Evolutionary conservation across 92 coral and sea anemone species (phyloP), one percentile per base, ranked within the genome.

Genomic region (Porites rus): DNA sequence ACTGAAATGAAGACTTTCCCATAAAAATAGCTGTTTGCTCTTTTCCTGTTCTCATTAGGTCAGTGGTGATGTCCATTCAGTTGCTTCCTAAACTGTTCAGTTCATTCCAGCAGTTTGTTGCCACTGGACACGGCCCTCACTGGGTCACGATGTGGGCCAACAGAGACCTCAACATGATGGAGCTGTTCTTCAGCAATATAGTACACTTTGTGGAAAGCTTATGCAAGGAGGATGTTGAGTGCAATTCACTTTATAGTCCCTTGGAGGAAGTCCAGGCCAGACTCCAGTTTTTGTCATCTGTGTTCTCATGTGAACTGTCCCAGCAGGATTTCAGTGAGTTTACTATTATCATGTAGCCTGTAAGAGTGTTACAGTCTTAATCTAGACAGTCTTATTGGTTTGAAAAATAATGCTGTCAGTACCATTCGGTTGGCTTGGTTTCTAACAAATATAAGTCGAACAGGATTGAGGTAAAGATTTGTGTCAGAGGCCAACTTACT

Each of bases 1-100:
- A 0, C 0, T 3, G 46, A 89, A 12, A 58, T 18, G 59, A 53
- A 52, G 21, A 11, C 6, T 8, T 10, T 28, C 0, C 11, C 10
- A 16, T 13, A 73, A 46, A 4, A 73, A 52, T 1, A 8, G n/a
- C 1, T 14, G 13, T 31, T 72, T 19, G 3, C 43, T 50, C 17
- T 74, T 74, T 62, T 11, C 2, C 70, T 31, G 31, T 90, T 64
- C 69, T 79, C 71, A 52, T 20, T 77, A 97, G 99, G 78, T 97
- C 99, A 25, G 93, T 93, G 3, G 99, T 97, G 61, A 93, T 97
- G 94, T 97, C 99, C 56, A 91, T 97, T 72, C 98, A 94, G 74
- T 96, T 97, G 69, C 94, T 97, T 17, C 98, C 98, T 60, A 95
- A 97, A 86, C 92, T 97, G 79, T 88, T 97, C 75, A 93, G 97